Evolutionary conservation across 2,113 vertebrate genomes (phyloP), one percentile per base, ranked within the genome.

Genomic region (Micromys minutus): DNA sequence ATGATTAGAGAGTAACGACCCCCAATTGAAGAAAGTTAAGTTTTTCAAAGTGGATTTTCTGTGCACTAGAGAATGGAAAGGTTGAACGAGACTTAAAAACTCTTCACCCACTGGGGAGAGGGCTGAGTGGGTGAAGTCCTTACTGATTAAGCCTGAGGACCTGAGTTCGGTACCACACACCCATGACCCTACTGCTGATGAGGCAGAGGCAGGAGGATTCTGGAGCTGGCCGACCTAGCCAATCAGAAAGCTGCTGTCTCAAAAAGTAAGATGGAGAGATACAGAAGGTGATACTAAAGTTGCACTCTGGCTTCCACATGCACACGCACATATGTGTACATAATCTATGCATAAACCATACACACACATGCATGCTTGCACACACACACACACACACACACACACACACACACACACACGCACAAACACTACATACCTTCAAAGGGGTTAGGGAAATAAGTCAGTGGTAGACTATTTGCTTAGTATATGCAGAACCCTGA

Each of bases 1-100:
- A 83, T 47, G n/a, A 79, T 92, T 57, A 88, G 81, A 61, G 72
- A 93, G 94, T 95, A 95, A 89, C 93, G 67, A 92, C 57, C 55
- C 72, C 55, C 31, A 67, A 52, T 93, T 69, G 39, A 85, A n/a
- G 59, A 93, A 59, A 94, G 39, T 75, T 34, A 21, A 12, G 50
- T 6, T 36, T 69, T 87, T 55, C 74, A 42, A 57, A 67, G 72
- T 57, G 69, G 52, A 57, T 74, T 88, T 55, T 74, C 71, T 95
- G 83, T 93, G 76, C 87, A 67, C 76, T 69, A 69, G 29, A 93
- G 52, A 71, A 90, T 50, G 15, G 90, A 87, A 74, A 65, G 86
- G 42, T 89, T 31, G n/a, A 67, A 94, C 89, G 85, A 61, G 7
- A 50, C 57, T 74, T 69, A 47, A n/a, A 85, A 93, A 89, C 84